Conservation (phyloP, 1,140 invertebrate genomes). For the Cardiocondyla obscurior region DNA sequence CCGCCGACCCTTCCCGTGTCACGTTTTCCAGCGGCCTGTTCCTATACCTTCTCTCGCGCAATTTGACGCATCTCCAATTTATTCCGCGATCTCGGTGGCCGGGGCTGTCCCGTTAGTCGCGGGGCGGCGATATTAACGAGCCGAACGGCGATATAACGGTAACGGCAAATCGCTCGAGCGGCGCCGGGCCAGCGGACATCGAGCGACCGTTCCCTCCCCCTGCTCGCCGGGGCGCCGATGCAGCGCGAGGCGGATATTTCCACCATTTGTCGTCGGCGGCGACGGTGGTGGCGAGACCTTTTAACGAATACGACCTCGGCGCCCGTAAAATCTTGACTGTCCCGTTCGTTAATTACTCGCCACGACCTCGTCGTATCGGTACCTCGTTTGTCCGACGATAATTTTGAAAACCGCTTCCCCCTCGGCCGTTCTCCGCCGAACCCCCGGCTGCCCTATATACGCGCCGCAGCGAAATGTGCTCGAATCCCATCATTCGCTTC, state of each 20-base stretch:
- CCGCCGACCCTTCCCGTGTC: not conserved
- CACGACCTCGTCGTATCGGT: slow-evolving; percentile 34
- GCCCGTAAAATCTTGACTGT: slow-evolving; percentile 59
- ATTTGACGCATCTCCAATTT: slow-evolving; percentile 57
- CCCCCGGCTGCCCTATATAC: not conserved
- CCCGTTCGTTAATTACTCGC: slow-evolving; percentile 62
- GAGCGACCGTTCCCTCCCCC: not conserved
- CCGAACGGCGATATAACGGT: slow-evolving; percentile 34
- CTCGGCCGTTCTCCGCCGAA: not conserved
- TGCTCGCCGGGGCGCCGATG: not conserved
- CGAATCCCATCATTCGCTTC: slow-evolving; percentile 17
- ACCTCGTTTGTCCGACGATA: slow-evolving; percentile 42
- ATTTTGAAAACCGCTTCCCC: slow-evolving; percentile 24
- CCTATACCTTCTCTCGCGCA: not conserved
- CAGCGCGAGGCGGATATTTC: not conserved
- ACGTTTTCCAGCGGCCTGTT: not conserved
- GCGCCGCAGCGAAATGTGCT: not conserved
- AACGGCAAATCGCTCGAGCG: slow-evolving; percentile 44
- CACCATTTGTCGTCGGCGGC: not conserved
- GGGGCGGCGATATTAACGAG: slow-evolving; percentile 50
- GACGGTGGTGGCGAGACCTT: slow-evolving; percentile 12
- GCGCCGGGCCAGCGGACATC: slow-evolving; percentile 10
- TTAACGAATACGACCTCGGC: slow-evolving; percentile 51
- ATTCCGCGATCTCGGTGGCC: slow-evolving; percentile 46
- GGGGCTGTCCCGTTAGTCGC: not conserved